Base-by-base conservation (phyloP, 2,797 vertebrate genomes). In the Anguilla obscura region DNA sequence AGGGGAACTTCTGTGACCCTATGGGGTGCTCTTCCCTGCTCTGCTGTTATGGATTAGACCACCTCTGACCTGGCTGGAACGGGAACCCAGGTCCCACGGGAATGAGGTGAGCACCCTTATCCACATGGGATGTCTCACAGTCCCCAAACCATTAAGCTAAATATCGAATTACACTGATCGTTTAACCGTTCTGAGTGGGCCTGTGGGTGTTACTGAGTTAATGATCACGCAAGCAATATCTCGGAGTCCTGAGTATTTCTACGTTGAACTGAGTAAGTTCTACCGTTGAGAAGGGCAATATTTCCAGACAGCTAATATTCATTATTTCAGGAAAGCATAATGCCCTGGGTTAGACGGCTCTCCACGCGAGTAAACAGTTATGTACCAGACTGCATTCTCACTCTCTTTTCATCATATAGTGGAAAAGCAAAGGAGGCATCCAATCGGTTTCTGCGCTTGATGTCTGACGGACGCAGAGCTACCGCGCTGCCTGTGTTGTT, bases 61-160 rank as follows among this genome's bases (percentile, higher is more conserved):
- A 89, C 87, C 88, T 85, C 45, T 90, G 88, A 92, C 89, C 89
- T 54, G 84, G 56, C 54, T 48, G 36, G 30, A 24, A 74, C 16
- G 12, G 50, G 83, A 50, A 40, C 66, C 66, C 86, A 48, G n/a
- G 82, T 88, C 88, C 84, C 48, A 52, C 52, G 84, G 88, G 79
- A 85, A 76, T 9, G 40, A 80, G 87, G 87, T 50, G 80, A 79
- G 84, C 52, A 74, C 88, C 48, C 1, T 56, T 85, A 36, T 54
- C 79, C 36, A 69, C 79, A 84, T 14, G 27, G 10, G 5, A 69
- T 74, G 54, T 18, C 69, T 71, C 36, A 30, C n/a, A 85, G 74
- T 66, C 86, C 83, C 54, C 50, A 83, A 66, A 33, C 69, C 76
- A 66, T 88, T 88, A 88, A 90, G 88, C 79, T 85, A 87, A 90